phyloP scores from a whole-genome alignment of 2,113 vertebrate species.

The Silurus asotus region DNA sequence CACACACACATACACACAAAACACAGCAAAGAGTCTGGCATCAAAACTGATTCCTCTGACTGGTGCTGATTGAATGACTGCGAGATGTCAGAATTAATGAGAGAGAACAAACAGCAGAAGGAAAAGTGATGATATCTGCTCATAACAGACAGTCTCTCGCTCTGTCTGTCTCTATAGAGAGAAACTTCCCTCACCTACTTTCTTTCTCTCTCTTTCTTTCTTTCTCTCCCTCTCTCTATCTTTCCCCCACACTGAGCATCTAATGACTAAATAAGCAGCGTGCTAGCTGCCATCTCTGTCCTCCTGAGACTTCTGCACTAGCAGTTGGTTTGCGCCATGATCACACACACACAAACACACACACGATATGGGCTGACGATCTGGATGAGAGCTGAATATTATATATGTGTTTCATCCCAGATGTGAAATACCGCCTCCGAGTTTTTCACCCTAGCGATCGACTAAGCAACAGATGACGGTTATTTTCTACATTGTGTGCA shows the following conservation, averaged over 20 bases:
- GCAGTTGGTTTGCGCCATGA: conserved; percentile 4
- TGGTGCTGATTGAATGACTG: conserved; percentile 42
- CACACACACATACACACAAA: not conserved
- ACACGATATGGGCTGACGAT: not conserved
- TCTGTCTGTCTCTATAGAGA: conserved; percentile 19
- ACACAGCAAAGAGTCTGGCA: not conserved
- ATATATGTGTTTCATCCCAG: conserved; percentile 9
- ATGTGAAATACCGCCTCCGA: not conserved
- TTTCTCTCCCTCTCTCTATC: not conserved
- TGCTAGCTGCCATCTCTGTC: conserved; percentile 23
- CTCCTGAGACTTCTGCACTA: conserved; percentile 29
- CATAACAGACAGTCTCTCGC: conserved; percentile 14
- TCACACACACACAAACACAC: conserved; percentile 9
- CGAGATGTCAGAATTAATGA: conserved; percentile 39
- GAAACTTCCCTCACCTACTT: conserved; percentile 39
- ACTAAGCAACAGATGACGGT: not conserved
- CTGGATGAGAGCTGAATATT: not conserved
- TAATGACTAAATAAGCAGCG: conserved; percentile 42
- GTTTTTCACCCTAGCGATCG: not conserved
- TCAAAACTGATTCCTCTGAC: conserved; percentile 23
- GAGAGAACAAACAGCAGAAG: conserved; percentile 28
- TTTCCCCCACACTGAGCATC: conserved; percentile 22
- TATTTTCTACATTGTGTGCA: not conserved
- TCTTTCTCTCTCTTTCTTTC: not conserved
- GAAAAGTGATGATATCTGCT: conserved; percentile 5